phyloP scores from a whole-genome alignment of 2,113 vertebrate genomes.

The Prietella phreatophila region DNA sequence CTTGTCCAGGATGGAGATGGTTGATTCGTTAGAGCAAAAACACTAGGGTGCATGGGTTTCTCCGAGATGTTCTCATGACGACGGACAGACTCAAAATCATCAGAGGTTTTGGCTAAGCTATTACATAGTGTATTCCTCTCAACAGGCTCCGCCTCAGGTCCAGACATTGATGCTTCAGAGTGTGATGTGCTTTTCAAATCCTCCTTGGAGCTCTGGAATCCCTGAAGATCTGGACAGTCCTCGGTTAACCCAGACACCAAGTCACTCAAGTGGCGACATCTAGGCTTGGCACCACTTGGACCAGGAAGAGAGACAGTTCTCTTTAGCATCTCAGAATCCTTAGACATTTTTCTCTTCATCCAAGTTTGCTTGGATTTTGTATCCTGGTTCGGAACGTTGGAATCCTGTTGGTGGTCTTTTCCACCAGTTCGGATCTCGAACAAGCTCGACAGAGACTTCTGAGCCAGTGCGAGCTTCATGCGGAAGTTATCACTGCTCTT shows the following conservation, averaged over 20 bases:
- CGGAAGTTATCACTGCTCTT: conserved; percentile 71
- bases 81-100: conserved; percentile 56
- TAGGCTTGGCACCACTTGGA: background rate
- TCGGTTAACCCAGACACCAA: conserved; percentile 34
- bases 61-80: conserved; percentile 61
- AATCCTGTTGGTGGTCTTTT: conserved; percentile 65
- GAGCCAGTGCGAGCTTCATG: conserved; percentile 73
- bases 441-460: conserved; percentile 78
- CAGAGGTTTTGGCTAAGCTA: conserved; percentile 53
- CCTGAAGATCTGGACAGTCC: conserved; percentile 33
- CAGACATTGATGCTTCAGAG: conserved; percentile 44
- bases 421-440: conserved; percentile 76
- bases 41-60: conserved; percentile 49
- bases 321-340: conserved; percentile 65
- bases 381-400: conserved; percentile 68
- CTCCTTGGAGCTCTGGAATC: conserved; percentile 29
- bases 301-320: conserved; percentile 55
- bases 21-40: conserved; percentile 44
- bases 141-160: conserved; percentile 45
- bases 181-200: conserved; percentile 31
- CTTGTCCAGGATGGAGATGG: conserved; percentile 56
- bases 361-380: conserved; percentile 64
- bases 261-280: conserved; percentile 30
- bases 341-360: conserved; percentile 70
- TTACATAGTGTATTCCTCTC: conserved; percentile 49